Evolutionary conservation across 2,113 vertebrate species (phyloP), one percentile per base, ranked within the genome.

Genomic region (Epinephelus lanceolatus): DNA sequence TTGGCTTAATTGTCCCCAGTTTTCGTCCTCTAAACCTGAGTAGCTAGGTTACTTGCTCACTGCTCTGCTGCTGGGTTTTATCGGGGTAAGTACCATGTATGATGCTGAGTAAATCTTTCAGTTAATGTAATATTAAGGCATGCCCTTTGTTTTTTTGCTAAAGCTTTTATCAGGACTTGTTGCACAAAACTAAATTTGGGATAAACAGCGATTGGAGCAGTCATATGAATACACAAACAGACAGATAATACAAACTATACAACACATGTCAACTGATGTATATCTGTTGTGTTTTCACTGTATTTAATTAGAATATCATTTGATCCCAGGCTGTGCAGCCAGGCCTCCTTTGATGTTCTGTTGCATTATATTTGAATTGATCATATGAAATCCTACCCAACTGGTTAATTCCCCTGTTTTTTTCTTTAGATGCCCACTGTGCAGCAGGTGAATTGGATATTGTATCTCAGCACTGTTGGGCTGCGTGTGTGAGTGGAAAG

Each of bases 401-500:
- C 91, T 94, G 96, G 97, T 97, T 98, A 98, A 98, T 97, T 95
- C 95, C 95, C 94, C 96, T 97, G 96, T 99, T 99, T 97, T 98
- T 96, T 98, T 96, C 97, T 97, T 98, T 97, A 99, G 97, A 99
- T 98, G 96, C 96, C 97, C 97, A 95, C 94, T 96, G 95, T 95
- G 95, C 97, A 97, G 96, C 97, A 97, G 96, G 97, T 98, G 97
- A 98, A 97, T 98, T 98, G 97, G 97, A 97, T 96, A 97, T 96
- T 99, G 96, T 98, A 96, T 97, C 97, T 98, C 97, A 98, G 96
- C 97, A 98, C 97, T 97, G 93, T 95, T 95, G 95, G 94, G 97
- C 97, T 98, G 96, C 97, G 97, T 99, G 97, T 98, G 97, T 99
- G 98, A 99, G 97, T 99, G 97, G 97, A 97, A 95, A 99, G 96